Base-by-base conservation (phyloP, 2,888 invertebrate species). In the Oligia strigilis region DNA sequence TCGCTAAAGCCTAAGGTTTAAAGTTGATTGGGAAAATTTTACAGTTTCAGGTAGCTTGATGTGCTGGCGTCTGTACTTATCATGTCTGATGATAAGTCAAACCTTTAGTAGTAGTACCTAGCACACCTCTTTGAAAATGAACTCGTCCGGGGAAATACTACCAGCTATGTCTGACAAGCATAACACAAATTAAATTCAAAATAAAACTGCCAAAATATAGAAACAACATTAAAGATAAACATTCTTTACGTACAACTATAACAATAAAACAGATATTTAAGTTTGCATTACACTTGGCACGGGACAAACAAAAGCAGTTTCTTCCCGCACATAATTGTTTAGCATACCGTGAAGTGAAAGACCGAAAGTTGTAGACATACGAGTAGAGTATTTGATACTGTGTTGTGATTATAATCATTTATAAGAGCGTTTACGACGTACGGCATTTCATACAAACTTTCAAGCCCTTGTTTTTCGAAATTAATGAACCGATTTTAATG, bases 231-330 rank as follows among this genome's bases (percentile, higher is more conserved):
- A 70, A 65, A 46, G 1, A 52, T 52, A 14, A 71, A 64, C 46
- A 73, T 71, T 64, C 72, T 60, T 52, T 60, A 72, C 64, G 66
- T 64, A 81, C 66, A 52, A 58, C 72, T 46, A 40, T 73, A 67
- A 84, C 70, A 78, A 66, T 84, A 86, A 85, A 78, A 78, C 52
- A 76, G 36, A 60, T 85, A 77, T 77, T 81, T 72, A 82, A 82
- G 72, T 72, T 80, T 75, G 29, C 71, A 55, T 83, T 70, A 62
- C 43, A 79, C 40, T 82, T 88, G 77, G 75, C 78, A 73, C 64
- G 46, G 23, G 23, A 75, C 58, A 70, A 75, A 86, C 72, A 80
- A 83, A 77, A 78, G 58, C 67, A 71, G 79, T 81, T 73, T 77
- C 62, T 74, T 73, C 72, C 14, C 46, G 77, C 71, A 72, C 76